Evolutionary conservation across 2,113 vertebrate genomes (phyloP).

Genomic region (Bufo gargarizans): DNA sequence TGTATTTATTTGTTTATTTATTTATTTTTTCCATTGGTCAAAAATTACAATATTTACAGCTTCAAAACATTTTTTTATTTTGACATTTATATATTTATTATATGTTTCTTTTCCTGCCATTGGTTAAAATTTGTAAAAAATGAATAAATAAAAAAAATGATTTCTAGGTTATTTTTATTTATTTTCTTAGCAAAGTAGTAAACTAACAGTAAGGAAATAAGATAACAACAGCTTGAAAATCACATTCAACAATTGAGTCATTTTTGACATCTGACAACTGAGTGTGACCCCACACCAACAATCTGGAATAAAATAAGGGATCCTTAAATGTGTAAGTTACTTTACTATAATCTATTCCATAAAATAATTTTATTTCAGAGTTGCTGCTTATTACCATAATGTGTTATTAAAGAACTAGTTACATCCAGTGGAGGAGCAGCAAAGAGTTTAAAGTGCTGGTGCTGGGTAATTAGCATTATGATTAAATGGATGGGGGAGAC

Average conservation of each 20-base stretch:
- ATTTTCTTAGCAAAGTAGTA: not conserved
- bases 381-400: slow-evolving; percentile 23
- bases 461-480: slow-evolving; percentile 25
- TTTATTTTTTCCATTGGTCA: no score
- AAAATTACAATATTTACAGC: no score
- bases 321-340: not conserved
- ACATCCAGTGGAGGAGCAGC: not conserved
- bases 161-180: no score
- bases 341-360: not conserved
- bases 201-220: not conserved
- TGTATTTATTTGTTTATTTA: no score
- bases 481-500: slow-evolving; percentile 11
- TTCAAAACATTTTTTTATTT: no score
- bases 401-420: not conserved
- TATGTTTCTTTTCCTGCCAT: no score
- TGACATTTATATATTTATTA: no score
- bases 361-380: not conserved
- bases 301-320: not conserved
- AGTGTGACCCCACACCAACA: not conserved
- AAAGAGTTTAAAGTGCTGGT: not conserved
- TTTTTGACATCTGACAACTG: not conserved
- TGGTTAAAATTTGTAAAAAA: no score
- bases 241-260: no score
- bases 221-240: no score
- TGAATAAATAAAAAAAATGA: not conserved